Evolutionary conservation across 2,797 vertebrate genomes (phyloP), one percentile per base, ranked within the genome.

Genomic region (Lepilemur ruficaudatus): DNA sequence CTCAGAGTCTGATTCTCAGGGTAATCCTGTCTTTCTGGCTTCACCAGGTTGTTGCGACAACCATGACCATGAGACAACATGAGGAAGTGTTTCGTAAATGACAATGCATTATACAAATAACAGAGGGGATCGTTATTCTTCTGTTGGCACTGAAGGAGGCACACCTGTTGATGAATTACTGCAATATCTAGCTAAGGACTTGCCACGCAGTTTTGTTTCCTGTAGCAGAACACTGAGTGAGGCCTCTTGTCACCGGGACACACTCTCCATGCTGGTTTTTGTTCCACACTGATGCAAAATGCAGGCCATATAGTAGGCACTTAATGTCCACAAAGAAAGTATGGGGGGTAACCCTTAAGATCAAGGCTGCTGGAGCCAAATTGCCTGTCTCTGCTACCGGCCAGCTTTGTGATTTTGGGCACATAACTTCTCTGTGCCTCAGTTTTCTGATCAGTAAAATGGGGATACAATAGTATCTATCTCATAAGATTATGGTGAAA

Each of bases 21-120:
- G 67, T 30, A 48, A 81, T 80, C 86, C 76, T 48, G 85, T 95
- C 79, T 91, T 93, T 89, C 52, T 80, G 73, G 88, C 57, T 91
- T 88, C 25, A 38, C 30, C 15, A 38, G 15, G 25, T 61, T 73
- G 35, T 88, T 67, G 20, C 81, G 15, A 84, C 61, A 90, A 25
- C 78, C 67, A 25, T 17, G 32, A 59, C 50, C 5, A 2, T 4
- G 20, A 63, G 50, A 61, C 55, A 69, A 78, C 7, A 7, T 0
- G 4, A 76, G 57, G 81, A 72, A 89, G 72, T 81, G 72, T 65
- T 93, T 87, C 0, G 0, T 75, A 76, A 87, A 57, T 43, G 83
- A 73, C 63, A 55, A 22, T 1, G 7, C 2, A 1, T 76, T 70
- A 18, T 25, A 46, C 59, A 84, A 48, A 89, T n/a, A 86, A 81